These are phyloP conservation scores for Holacanthus passer DNA, from an alignment of 2,113 vertebrate species.

Conservation along the genomic window DNA sequence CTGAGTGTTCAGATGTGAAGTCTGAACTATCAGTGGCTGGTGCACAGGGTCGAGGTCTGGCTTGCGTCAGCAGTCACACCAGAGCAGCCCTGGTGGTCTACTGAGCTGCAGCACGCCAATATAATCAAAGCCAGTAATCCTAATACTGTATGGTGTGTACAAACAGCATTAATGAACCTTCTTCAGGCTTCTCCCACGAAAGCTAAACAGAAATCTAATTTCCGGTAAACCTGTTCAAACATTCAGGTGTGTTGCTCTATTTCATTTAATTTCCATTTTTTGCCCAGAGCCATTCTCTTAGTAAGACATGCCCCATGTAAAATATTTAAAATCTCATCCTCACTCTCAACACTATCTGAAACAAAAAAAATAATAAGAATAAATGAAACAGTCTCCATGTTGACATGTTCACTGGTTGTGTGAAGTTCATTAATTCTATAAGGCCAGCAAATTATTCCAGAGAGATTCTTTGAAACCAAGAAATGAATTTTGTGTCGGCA, in stretches of 20 bases:
- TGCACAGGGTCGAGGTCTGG: constrained; percentile 67
- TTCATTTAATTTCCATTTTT: constrained; percentile 11
- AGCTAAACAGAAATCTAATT: background rate
- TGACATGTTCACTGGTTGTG: constrained; percentile 36
- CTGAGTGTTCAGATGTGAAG: constrained; percentile 53
- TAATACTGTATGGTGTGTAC: constrained; percentile 4
- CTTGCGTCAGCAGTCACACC: constrained; percentile 63
- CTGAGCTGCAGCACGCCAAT: constrained; percentile 32
- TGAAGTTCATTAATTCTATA: constrained; percentile 33
- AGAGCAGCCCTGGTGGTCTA: constrained; percentile 56
- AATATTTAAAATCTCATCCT: constrained; percentile 36
- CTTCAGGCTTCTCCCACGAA: background rate
- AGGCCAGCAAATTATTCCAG: constrained; percentile 16
- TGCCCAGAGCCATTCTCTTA: background rate
- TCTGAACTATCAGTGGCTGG: constrained; percentile 48
- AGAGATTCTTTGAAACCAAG: constrained; percentile 7
- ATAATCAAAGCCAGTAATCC: constrained; percentile 20
- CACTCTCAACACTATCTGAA: constrained; percentile 3
- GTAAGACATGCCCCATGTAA: background rate
- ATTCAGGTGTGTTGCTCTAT: background rate
- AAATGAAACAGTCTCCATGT: constrained; percentile 27
- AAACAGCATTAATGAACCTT: constrained; percentile 4
- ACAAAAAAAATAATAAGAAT: constrained; percentile 16
- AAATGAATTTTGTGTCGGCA: background rate
- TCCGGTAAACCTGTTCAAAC: background rate